Conservation (phyloP, 2,113 vertebrate species). For the Pagrus major region DNA sequence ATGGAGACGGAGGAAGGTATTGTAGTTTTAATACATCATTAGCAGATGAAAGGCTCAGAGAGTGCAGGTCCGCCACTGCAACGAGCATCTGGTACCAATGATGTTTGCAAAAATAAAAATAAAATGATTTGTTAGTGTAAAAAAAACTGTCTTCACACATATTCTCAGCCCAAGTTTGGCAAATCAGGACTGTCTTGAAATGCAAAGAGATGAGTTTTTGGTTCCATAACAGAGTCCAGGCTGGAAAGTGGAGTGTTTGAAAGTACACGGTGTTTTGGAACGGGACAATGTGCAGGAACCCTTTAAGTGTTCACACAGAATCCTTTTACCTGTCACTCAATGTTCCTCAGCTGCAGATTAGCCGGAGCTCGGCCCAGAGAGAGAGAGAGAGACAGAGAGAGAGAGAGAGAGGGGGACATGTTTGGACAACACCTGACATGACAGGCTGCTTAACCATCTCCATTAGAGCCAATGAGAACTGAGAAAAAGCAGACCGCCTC, state of each 20-base stretch:
- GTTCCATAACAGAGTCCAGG: conserved; percentile 8
- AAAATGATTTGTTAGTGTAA: not conserved
- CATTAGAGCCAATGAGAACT: conserved; percentile 94
- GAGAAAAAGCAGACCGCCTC: conserved; percentile 94
- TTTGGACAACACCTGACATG: conserved; percentile 80
- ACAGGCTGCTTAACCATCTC: conserved; percentile 89
- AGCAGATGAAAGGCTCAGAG: not conserved
- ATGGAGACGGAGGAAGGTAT: not conserved
- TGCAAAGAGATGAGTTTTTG: not conserved
- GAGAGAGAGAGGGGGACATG: conserved; percentile 45
- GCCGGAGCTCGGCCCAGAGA: conserved; percentile 22
- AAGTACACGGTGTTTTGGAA: conserved; percentile 25
- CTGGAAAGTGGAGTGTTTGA: conserved; percentile 19
- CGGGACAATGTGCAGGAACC: conserved; percentile 48
- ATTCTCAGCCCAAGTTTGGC: not conserved
- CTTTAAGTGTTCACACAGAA: conserved; percentile 56
- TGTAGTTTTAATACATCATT: not conserved
- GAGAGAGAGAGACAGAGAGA: not conserved
- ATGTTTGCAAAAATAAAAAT: not conserved
- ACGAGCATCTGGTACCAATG: not conserved
- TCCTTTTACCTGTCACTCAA: conserved; percentile 68
- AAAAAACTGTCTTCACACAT: not conserved
- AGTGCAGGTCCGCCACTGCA: not conserved
- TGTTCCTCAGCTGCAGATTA: conserved; percentile 59
- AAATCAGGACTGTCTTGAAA: not conserved